A percentile compares a stretch with the other conserved stretches of the same genome.
These are phyloP conservation scores for Drosophila hamatofila DNA, from an alignment of 2,888 invertebrate genomes.

Conservation along the genomic window DNA sequence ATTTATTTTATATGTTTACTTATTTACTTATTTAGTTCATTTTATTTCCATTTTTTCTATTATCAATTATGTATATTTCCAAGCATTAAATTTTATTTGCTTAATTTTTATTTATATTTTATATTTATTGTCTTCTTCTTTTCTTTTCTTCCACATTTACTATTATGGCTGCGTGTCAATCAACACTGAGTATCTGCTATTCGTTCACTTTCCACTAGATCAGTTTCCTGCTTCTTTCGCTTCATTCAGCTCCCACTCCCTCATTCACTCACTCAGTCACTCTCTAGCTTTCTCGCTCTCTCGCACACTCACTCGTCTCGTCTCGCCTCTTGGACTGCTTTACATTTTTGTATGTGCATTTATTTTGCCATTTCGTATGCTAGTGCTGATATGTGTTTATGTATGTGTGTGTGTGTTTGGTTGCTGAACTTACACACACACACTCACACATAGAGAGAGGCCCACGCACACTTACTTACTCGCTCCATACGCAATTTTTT, in stretches of 20 bases:
- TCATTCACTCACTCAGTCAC: neutral
- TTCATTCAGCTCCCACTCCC: neutral
- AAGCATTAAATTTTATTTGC: too few species aligned
- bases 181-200: neutral
- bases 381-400: slow-evolving; percentile 20
- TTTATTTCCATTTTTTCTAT: too few species aligned
- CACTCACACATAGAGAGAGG: neutral
- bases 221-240: slow-evolving; percentile 32
- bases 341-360: slow-evolving; percentile 79
- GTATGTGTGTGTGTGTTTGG: slow-evolving; percentile 19
- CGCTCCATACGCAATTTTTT: slow-evolving; percentile 72
- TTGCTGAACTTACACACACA: slow-evolving; percentile 45
- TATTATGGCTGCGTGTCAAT: too few species aligned
- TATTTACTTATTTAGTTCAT: too few species aligned
- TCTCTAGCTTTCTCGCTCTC: neutral
- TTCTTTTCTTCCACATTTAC: neutral
- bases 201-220: neutral
- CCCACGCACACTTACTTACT: slow-evolving; percentile 14
- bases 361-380: slow-evolving; percentile 63
- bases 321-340: slow-evolving; percentile 45
- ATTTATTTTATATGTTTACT: neutral
- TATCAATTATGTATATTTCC: too few species aligned
- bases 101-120: neutral
- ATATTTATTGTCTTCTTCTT: neutral
- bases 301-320: neutral